phyloP scores from a whole-genome alignment of 2,113 vertebrate genomes.

The Vicugna pacos region DNA sequence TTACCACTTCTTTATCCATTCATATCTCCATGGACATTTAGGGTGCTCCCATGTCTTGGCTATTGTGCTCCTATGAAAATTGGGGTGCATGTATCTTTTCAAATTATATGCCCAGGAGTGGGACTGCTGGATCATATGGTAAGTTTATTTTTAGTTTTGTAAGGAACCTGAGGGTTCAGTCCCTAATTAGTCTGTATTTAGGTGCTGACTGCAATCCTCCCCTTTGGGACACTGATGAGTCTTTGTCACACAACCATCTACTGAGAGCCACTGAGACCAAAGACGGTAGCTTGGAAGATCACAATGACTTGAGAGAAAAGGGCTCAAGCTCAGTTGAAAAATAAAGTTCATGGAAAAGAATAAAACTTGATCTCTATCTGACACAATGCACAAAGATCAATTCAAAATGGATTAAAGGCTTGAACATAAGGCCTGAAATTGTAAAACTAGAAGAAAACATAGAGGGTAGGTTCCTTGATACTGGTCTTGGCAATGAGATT shows the following conservation, averaged over 20 bases:
- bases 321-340: not conserved
- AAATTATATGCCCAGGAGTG: too few species aligned
- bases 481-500: not conserved
- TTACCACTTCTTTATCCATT: too few species aligned
- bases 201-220: too few species aligned
- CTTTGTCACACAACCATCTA: not conserved
- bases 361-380: not conserved
- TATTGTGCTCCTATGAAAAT: too few species aligned
- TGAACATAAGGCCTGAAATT: not conserved
- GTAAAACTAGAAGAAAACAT: not conserved
- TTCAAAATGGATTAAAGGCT: not conserved
- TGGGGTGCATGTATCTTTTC: too few species aligned
- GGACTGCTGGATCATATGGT: too few species aligned
- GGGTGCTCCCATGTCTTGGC: too few species aligned
- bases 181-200: too few species aligned
- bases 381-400: not conserved
- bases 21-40: too few species aligned
- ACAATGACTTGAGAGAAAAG: not conserved
- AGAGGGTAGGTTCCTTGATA: not conserved
- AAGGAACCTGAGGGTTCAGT: too few species aligned
- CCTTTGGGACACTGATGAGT: not conserved
- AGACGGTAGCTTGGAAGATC: not conserved
- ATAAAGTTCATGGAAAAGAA: not conserved
- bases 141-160: too few species aligned
- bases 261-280: not conserved